phyloP scores from a whole-genome alignment of 2,113 vertebrate genomes.

The Aegypius monachus region DNA sequence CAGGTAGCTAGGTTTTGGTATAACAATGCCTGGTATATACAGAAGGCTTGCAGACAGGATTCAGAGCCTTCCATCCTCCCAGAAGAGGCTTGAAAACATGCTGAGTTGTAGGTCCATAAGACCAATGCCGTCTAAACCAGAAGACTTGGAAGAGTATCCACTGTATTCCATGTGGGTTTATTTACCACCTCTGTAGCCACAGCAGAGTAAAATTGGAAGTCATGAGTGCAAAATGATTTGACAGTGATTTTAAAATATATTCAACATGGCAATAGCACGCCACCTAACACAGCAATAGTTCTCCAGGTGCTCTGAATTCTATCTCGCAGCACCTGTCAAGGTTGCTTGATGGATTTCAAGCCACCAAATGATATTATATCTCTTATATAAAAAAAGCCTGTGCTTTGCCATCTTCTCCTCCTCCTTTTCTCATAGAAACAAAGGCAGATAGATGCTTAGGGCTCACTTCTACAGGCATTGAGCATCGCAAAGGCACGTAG shows the following conservation, averaged over 20 bases:
- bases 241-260: neutral
- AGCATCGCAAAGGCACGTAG: neutral
- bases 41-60: neutral
- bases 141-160: neutral
- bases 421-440: neutral
- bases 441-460: neutral
- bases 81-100: neutral
- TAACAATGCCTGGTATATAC: neutral
- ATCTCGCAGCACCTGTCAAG: neutral
- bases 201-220: neutral
- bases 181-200: neutral
- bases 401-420: neutral
- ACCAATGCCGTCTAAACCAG: neutral
- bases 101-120: neutral
- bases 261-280: neutral
- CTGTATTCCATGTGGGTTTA: neutral
- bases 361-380: neutral
- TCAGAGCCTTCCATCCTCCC: neutral
- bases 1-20: neutral
- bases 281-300: neutral
- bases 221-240: neutral
- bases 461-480: neutral
- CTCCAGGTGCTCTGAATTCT: neutral
- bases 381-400: neutral
- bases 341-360: neutral